Base-by-base conservation (phyloP, 2,888 invertebrate species). In the Drosophila fungiperda region DNA sequence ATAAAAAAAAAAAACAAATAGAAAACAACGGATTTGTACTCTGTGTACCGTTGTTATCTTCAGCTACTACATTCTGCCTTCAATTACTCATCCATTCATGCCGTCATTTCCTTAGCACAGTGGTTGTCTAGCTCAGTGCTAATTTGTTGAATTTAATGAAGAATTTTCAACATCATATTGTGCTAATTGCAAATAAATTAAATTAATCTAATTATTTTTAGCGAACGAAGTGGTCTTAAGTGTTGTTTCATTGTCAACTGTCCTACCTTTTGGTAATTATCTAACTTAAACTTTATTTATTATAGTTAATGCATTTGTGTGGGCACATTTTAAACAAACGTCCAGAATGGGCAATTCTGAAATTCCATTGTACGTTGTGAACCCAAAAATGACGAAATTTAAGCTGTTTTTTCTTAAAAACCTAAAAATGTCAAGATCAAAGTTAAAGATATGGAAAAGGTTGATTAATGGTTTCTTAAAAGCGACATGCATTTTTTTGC, bases 41-140 rank as follows among this genome's bases (percentile, higher is more conserved):
- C 38, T 36, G 38, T 67, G 50, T 57, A 57, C 57, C 66, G 55
- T 52, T 63, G 62, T 54, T 38, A 42, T 58, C 49, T 60, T 12
- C 45, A 42, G 32, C 36, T 33, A 11, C 42, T 62, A 62, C 50
- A 48, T 62, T 36, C 67, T 75, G 73, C 53, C 75, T 73, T 76
- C 88, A 84, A 83, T 87, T 87, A 76, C 79, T 83, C 82, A 86
- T 79, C 73, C 83, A 86, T 85, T 86, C 87, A 86, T 79, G 61
- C 69, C 76, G 60, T 75, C 76, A 60, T 75, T 78, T 85, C 76
- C 68, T 73, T 68, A 76, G 53, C 71, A 32, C 65, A 26, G 33
- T 65, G 52, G 54, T 52, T 67, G 71, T 72, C 67, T 65, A 66
- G 66, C 73, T 67, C 72, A 62, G 33, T 63, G 50, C 40, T 62